Evolutionary conservation across 1,140 invertebrate species (phyloP).

Genomic region (Drosophila rufa): DNA sequence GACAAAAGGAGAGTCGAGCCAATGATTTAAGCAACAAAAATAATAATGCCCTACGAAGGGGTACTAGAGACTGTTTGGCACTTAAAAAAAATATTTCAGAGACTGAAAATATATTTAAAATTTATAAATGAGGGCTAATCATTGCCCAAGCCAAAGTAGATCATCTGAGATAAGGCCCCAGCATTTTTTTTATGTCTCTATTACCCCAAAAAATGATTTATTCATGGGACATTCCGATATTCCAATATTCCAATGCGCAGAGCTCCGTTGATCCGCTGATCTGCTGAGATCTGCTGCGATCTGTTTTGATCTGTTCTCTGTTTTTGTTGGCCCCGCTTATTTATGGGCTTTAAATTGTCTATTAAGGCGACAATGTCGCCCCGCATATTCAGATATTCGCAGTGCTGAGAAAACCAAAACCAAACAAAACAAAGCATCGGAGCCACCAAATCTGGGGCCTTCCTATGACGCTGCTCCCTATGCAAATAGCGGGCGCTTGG

Average conservation of each 20-base stretch:
- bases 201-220: constrained; percentile 52
- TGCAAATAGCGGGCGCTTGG: constrained; percentile 69
- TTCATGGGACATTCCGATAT: constrained; percentile 41
- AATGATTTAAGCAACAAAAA: constrained; percentile 5
- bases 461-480: constrained; percentile 49
- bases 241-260: constrained; percentile 1
- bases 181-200: constrained; percentile 53
- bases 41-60: constrained; percentile 20
- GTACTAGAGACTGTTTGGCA: not conserved
- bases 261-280: constrained; percentile 17
- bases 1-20: constrained; percentile 47
- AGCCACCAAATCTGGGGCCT: constrained; percentile 29
- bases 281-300: constrained; percentile 41
- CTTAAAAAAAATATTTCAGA: not conserved
- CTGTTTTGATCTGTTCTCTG: constrained; percentile 44
- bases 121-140: constrained; percentile 10
- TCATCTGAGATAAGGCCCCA: constrained; percentile 49
- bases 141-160: constrained; percentile 33
- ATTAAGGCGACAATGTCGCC: constrained; percentile 78
- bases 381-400: constrained; percentile 60
- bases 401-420: constrained; percentile 26
- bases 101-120: not conserved
- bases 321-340: constrained; percentile 67
- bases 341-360: constrained; percentile 83
- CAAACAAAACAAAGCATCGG: constrained; percentile 17